A percentile compares a stretch with the other conserved stretches of the same genome.
phyloP scores from a whole-genome alignment of 2,113 vertebrate species.

The Globicephala melas region DNA sequence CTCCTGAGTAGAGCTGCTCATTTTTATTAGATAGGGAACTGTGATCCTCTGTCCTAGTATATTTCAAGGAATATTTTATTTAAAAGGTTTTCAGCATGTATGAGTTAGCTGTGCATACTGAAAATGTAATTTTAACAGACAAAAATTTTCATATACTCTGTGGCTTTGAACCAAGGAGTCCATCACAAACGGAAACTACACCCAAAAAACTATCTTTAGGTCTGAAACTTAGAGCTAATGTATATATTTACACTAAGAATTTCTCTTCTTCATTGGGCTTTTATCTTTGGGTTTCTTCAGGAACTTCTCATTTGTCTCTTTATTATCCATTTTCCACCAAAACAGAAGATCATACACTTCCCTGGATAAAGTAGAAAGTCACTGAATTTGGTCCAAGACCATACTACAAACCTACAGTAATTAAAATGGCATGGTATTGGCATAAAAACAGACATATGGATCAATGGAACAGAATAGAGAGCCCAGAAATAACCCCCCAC shows the following conservation, averaged over 20 bases:
- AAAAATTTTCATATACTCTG: background rate
- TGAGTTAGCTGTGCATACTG: background rate
- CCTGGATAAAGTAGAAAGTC: background rate
- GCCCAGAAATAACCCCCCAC: background rate
- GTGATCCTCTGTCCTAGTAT: background rate
- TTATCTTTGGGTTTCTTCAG: background rate
- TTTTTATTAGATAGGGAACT: background rate
- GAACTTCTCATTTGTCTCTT: background rate
- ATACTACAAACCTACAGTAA: background rate
- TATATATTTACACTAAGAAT: background rate
- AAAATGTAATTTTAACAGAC: conserved; percentile 8
- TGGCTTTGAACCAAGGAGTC: conserved; percentile 17
- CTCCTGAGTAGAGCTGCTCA: background rate
- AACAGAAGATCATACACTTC: background rate
- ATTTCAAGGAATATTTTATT: background rate
- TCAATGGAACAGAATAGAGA: background rate
- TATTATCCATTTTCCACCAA: background rate
- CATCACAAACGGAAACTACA: background rate
- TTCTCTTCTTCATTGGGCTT: background rate
- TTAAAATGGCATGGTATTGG: background rate
- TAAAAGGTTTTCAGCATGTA: background rate
- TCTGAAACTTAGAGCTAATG: background rate
- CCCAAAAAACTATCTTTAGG: background rate
- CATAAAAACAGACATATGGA: background rate
- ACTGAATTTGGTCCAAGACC: background rate